Evolutionary conservation across 2,888 invertebrate genomes (phyloP).

Genomic region (Perithous albicinctus): DNA sequence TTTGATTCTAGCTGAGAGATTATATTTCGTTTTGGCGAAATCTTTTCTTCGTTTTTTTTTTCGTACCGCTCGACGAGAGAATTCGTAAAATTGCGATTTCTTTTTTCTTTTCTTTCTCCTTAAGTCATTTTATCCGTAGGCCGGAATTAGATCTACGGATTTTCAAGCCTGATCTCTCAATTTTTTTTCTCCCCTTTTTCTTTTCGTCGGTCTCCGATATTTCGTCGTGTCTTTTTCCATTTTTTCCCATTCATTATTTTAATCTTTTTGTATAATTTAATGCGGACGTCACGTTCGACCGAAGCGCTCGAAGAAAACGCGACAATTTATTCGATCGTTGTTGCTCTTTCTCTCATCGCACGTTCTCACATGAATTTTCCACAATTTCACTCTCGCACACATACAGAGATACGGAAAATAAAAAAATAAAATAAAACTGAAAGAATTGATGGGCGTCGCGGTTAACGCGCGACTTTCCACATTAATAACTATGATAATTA

Average conservation of each 20-base stretch:
- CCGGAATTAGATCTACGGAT: constrained; percentile 34
- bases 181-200: too few relatives aligned
- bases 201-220: constrained; percentile 34
- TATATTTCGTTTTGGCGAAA: neutral
- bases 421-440: too few relatives aligned
- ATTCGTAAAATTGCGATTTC: constrained; percentile 16
- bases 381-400: constrained; percentile 40
- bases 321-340: constrained; percentile 44
- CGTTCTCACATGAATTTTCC: constrained; percentile 5
- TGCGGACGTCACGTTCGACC: constrained; percentile 66
- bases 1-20: neutral
- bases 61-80: constrained; percentile 44
- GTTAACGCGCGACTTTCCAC: constrained; percentile 47
- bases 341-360: constrained; percentile 24
- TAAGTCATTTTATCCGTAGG: constrained; percentile 31
- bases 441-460: constrained; percentile 23
- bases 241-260: constrained; percentile 27
- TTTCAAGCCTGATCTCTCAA: constrained; percentile 3
- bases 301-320: constrained; percentile 54
- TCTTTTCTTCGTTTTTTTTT: neutral
- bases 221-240: constrained; percentile 28
- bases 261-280: constrained; percentile 58
- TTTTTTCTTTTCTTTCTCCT: too few relatives aligned
- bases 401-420: neutral
- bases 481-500: constrained; percentile 63